A percentile compares a stretch with the other conserved stretches of the same genome.
Conservation (phyloP, 2,888 invertebrate species). For the Sphecodes monilicornis region DNA sequence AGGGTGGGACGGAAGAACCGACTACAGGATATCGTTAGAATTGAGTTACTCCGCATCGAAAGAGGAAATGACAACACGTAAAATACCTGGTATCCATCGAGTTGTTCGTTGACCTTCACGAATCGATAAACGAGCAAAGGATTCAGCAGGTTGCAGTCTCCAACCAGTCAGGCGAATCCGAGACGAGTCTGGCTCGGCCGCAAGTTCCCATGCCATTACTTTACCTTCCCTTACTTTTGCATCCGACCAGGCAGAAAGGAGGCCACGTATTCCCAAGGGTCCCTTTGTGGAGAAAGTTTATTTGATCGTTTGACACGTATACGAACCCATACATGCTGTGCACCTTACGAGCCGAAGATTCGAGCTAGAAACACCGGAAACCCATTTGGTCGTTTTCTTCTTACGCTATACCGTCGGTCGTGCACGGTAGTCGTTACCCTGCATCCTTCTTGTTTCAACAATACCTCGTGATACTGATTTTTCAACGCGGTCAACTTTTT, state of each 20-base stretch:
- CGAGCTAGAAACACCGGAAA: slow-evolving; percentile 37
- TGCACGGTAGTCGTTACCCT: slow-evolving; percentile 18
- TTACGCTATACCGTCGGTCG: slow-evolving; percentile 19
- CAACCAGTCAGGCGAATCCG: slow-evolving; percentile 70
- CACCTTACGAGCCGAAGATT: slow-evolving; percentile 30
- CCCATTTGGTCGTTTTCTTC: slow-evolving; percentile 40
- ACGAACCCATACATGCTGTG: slow-evolving; percentile 31
- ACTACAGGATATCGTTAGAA: background rate
- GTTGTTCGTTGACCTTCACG: slow-evolving; percentile 43
- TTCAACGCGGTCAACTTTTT: background rate
- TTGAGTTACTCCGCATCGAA: background rate
- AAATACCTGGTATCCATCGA: background rate
- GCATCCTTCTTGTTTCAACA: slow-evolving; percentile 41
- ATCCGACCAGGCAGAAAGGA: slow-evolving; percentile 72
- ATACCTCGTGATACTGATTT: slow-evolving; percentile 50
- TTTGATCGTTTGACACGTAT: slow-evolving; percentile 57
- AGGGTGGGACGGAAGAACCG: background rate
- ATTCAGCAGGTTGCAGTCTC: slow-evolving; percentile 68
- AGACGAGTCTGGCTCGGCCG: slow-evolving; percentile 64
- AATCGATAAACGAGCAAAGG: slow-evolving; percentile 68
- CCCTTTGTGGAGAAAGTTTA: slow-evolving; percentile 72
- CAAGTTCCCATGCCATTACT: slow-evolving; percentile 74
- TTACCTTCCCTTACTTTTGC: slow-evolving; percentile 70
- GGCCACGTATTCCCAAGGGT: slow-evolving; percentile 66
- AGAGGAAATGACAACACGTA: slow-evolving; percentile 5